A percentile compares a stretch with the other conserved stretches of the same genome.
Evolutionary conservation across 2,888 invertebrate genomes (phyloP).

Genomic region (Biston betularia): DNA sequence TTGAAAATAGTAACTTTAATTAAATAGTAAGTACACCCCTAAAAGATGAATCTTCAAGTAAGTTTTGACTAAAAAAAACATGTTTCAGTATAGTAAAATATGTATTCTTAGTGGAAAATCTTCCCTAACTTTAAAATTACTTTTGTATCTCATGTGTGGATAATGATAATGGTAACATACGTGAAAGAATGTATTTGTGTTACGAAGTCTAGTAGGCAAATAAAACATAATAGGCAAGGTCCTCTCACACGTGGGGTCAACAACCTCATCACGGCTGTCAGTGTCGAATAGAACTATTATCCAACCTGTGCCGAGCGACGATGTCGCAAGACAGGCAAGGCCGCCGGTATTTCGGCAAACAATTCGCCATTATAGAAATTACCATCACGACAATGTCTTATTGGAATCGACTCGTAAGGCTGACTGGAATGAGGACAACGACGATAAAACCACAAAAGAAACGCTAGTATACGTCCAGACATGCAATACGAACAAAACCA

Average conservation of each 20-base stretch:
- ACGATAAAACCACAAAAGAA: constrained; percentile 24
- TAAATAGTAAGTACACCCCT: too few relatives aligned
- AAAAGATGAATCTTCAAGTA: too few relatives aligned
- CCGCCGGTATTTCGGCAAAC: constrained; percentile 41
- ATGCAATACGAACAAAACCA: constrained; percentile 12
- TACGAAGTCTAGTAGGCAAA: constrained; percentile 60
- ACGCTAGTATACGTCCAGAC: constrained; percentile 9
- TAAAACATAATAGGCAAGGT: constrained; percentile 65
- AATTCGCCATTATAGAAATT: constrained; percentile 36
- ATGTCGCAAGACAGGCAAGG: constrained; percentile 43
- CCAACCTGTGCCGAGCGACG: constrained; percentile 32
- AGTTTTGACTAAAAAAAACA: too few relatives aligned
- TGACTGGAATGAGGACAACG: constrained; percentile 24
- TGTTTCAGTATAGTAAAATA: too few relatives aligned
- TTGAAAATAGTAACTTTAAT: too few relatives aligned
- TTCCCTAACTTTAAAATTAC: too few relatives aligned
- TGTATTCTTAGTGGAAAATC: too few relatives aligned
- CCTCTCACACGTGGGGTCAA: constrained; percentile 54
- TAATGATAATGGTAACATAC: constrained; percentile 42
- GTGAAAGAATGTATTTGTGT: constrained; percentile 33
- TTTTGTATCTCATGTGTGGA: too few relatives aligned
- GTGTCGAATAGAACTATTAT: constrained; percentile 18
- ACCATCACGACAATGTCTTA: constrained; percentile 37
- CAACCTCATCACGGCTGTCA: constrained; percentile 30
- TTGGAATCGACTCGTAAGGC: constrained; percentile 27